phyloP scores from a whole-genome alignment of 2,797 vertebrate species.

The Pampus argenteus region DNA sequence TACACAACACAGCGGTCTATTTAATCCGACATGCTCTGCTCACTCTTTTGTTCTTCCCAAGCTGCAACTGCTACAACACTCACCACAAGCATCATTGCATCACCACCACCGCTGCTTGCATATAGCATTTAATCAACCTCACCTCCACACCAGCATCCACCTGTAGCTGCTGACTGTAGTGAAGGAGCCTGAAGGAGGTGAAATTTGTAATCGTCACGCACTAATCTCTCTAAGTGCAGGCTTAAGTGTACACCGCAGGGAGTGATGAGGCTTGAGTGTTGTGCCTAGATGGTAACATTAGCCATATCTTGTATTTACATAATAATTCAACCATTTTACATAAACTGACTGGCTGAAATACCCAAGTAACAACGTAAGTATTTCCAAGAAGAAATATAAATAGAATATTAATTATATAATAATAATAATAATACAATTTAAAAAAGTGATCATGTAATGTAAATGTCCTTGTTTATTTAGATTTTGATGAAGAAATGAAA shows the following conservation, averaged over 20 bases:
- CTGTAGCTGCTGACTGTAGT: slow-evolving; percentile 29
- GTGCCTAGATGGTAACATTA: neutral
- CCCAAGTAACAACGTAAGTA: neutral
- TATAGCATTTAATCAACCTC: slow-evolving; percentile 8
- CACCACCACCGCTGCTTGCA: slow-evolving; percentile 14
- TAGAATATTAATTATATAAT: neutral
- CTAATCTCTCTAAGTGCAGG: slow-evolving; percentile 14
- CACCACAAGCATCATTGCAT: slow-evolving; percentile 20
- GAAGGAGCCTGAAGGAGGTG: slow-evolving; percentile 1
- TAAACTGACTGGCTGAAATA: neutral
- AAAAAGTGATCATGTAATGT: slow-evolving; percentile 13
- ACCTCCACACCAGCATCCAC: slow-evolving; percentile 19
- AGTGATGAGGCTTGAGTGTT: slow-evolving; percentile 14
- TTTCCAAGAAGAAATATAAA: neutral
- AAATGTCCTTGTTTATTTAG: slow-evolving; percentile 31
- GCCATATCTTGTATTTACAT: neutral
- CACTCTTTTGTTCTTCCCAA: slow-evolving; percentile 41
- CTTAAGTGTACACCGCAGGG: slow-evolving; percentile 7
- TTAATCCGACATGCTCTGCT: slow-evolving; percentile 46
- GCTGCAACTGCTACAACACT: slow-evolving; percentile 10
- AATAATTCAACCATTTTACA: neutral
- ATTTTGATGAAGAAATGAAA: slow-evolving; percentile 38
- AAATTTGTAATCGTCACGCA: slow-evolving; percentile 13
- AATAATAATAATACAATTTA: neutral
- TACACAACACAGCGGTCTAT: slow-evolving; percentile 1